Evolutionary conservation across 2,888 invertebrate genomes (phyloP).

Genomic region (Zhengitettix transpicula): DNA sequence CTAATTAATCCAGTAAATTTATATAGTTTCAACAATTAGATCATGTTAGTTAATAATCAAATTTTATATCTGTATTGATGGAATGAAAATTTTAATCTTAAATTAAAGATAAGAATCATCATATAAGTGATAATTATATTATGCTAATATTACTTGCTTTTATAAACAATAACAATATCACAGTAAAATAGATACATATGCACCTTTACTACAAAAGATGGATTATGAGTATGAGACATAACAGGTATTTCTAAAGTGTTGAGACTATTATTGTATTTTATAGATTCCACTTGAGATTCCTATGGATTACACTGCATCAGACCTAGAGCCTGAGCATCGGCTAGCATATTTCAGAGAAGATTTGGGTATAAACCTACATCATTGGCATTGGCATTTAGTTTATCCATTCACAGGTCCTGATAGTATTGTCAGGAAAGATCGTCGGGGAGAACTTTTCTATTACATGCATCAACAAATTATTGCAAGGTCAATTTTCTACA

Average conservation of each 20-base stretch:
- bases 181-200: no score
- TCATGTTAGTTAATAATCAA: no score
- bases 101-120: no score
- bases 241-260: neutral
- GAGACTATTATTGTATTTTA: neutral
- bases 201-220: no score
- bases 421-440: constrained; percentile 19
- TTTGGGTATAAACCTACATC: constrained; percentile 33
- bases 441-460: constrained; percentile 26
- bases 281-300: constrained; percentile 20
- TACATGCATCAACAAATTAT: constrained; percentile 28
- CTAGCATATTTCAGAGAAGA: constrained; percentile 34
- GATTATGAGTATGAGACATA: no score
- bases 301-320: constrained; percentile 22
- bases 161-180: no score
- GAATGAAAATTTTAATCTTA: no score
- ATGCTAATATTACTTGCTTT: no score
- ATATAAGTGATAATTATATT: no score
- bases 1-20: no score
- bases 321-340: constrained; percentile 23
- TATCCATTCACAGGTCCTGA: constrained; percentile 21
- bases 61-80: no score
- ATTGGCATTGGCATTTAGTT: constrained; percentile 39
- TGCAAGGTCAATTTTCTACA: constrained; percentile 19
- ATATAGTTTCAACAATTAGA: no score